A percentile compares a stretch with the other conserved stretches of the same genome.
Conservation (phyloP, 2,113 vertebrate genomes). For the Eulemur macaco region DNA sequence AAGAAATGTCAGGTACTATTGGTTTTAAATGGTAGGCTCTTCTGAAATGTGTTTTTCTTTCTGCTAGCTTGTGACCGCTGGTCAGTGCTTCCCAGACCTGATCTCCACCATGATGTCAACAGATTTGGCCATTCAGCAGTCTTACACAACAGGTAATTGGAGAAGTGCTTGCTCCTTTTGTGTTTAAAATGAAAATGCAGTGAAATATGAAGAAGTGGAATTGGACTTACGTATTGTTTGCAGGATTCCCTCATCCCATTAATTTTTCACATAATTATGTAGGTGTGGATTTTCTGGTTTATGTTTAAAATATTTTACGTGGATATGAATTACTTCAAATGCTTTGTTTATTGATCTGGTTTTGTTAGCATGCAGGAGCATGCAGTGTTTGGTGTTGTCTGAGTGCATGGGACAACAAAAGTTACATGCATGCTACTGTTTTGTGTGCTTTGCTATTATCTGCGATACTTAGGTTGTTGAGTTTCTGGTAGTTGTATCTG, state of each 20-base stretch:
- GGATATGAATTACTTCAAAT: background rate
- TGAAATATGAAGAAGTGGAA: background rate
- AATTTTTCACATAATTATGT: slow-evolving; percentile 9
- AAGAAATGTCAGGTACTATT: background rate
- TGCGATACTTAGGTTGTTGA: background rate
- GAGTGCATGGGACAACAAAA: background rate
- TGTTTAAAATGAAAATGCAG: slow-evolving; percentile 36
- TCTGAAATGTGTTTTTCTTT: slow-evolving; percentile 61
- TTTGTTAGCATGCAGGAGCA: background rate
- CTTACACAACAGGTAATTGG: slow-evolving; percentile 89
- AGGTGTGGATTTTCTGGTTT: background rate
- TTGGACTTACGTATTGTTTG: background rate
- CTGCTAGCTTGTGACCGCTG: slow-evolving; percentile 93
- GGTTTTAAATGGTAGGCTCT: background rate
- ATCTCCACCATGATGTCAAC: slow-evolving; percentile 92
- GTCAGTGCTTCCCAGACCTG: slow-evolving; percentile 91
- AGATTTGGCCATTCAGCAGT: slow-evolving; percentile 96
- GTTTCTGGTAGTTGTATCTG: background rate
- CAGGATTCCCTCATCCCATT: background rate
- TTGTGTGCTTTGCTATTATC: background rate
- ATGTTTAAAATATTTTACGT: slow-evolving; percentile 11
- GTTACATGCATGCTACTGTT: background rate
- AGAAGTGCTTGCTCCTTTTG: background rate
- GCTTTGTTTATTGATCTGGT: background rate
- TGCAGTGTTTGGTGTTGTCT: background rate